Evolutionary conservation across 2,888 invertebrate species (phyloP).

Genomic region (Allolobophora icterica): DNA sequence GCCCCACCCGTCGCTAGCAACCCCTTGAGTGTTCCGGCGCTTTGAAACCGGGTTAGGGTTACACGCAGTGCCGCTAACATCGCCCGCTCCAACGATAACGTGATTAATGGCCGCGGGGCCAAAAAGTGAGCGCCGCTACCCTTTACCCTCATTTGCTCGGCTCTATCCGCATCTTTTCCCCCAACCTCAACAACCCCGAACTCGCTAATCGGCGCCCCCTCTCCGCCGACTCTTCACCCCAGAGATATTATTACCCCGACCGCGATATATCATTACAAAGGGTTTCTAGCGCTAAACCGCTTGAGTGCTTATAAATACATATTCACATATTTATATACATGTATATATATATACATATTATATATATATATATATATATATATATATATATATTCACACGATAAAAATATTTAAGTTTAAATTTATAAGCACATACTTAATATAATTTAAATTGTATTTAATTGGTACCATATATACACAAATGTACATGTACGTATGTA

Average conservation of each 20-base stretch:
- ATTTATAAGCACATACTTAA: too few species aligned
- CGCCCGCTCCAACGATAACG: not conserved
- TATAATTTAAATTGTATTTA: not conserved
- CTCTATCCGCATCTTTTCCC: not conserved
- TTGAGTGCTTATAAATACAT: not conserved
- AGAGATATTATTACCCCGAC: not conserved
- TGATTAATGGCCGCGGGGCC: conserved; percentile 1
- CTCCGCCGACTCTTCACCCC: not conserved
- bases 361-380: too few species aligned
- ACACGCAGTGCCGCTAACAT: not conserved
- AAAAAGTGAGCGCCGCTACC: conserved; percentile 6
- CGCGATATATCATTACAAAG: not conserved
- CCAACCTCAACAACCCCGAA: not conserved
- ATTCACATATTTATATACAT: too few species aligned
- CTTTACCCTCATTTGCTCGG: conserved; percentile 11
- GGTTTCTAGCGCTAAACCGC: not conserved
- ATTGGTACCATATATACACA: not conserved
- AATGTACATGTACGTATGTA: not conserved
- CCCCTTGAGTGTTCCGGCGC: not conserved
- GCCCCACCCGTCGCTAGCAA: not conserved
- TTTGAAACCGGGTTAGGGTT: conserved; percentile 17
- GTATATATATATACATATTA: too few species aligned
- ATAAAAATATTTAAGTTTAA: too few species aligned
- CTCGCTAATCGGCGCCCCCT: conserved; percentile 9
- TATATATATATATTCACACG: not conserved